phyloP scores from a whole-genome alignment of 2,113 vertebrate genomes.

The Oryctolagus cuniculus region DNA sequence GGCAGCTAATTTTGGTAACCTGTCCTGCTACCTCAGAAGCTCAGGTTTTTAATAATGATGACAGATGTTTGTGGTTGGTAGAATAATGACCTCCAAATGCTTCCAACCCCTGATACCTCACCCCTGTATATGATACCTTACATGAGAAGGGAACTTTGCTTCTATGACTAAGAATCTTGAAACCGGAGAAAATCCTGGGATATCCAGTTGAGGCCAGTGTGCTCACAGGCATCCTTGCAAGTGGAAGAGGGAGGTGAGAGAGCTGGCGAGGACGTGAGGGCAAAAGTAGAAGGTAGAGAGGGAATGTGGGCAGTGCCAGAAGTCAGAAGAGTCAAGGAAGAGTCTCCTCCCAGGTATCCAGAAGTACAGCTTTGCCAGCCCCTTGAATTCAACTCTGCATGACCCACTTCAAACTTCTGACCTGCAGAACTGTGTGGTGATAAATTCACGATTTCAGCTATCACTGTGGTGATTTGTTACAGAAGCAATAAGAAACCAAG shows the following conservation, averaged over 20 bases:
- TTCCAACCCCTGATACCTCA: not conserved
- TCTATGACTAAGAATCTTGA: not conserved
- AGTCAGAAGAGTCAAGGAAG: not conserved
- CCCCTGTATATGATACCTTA: not conserved
- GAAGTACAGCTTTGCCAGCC: not conserved
- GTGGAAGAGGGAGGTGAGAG: not conserved
- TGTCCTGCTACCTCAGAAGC: not conserved
- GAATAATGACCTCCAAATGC: not conserved
- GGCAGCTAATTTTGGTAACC: not conserved
- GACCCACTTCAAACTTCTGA: not conserved
- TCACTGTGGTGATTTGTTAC: not conserved
- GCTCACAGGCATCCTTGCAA: not conserved
- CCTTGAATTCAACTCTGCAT: not conserved
- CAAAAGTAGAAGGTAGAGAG: not conserved
- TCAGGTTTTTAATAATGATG: not conserved
- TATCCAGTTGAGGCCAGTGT: not conserved
- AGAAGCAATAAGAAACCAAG: not conserved
- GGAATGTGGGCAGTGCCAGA: fast-evolving
- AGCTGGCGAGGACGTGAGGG: not conserved
- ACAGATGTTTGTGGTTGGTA: fast-evolving
- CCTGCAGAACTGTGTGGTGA: not conserved
- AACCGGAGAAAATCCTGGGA: no score
- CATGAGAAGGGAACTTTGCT: not conserved
- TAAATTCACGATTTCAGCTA: not conserved
- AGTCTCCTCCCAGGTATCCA: not conserved